Conservation (phyloP, 2,113 vertebrate species). For the Pipra filicauda region DNA sequence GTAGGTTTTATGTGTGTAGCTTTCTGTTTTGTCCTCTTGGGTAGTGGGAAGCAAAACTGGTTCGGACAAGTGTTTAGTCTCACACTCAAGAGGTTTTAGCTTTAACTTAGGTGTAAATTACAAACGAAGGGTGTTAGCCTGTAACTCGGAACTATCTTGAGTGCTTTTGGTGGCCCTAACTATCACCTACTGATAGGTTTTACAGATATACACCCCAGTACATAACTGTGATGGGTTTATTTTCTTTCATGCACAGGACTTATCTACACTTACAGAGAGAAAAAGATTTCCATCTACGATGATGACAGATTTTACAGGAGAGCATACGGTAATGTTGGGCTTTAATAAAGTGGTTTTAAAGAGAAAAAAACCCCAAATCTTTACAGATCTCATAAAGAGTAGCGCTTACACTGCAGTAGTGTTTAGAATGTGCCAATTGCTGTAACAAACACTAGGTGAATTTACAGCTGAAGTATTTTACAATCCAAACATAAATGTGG, state of each 20-base stretch:
- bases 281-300: neutral
- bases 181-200: neutral
- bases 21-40: neutral
- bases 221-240: accelerated
- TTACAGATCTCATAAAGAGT: neutral
- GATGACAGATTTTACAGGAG: neutral
- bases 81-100: accelerated
- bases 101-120: neutral
- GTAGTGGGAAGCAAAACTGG: neutral
- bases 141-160: neutral
- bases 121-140: accelerated
- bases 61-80: neutral
- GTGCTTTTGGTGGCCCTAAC: accelerated
- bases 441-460: neutral
- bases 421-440: neutral
- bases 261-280: neutral
- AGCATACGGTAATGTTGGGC: neutral
- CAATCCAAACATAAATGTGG: neutral
- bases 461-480: neutral
- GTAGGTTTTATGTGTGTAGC: accelerated
- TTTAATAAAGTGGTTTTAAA: neutral
- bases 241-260: neutral
- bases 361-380: neutral
- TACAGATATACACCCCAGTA: accelerated
- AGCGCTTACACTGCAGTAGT: neutral